Evolutionary conservation across 2,888 invertebrate genomes (phyloP).

Genomic region (Allophyes oxyacanthae): DNA sequence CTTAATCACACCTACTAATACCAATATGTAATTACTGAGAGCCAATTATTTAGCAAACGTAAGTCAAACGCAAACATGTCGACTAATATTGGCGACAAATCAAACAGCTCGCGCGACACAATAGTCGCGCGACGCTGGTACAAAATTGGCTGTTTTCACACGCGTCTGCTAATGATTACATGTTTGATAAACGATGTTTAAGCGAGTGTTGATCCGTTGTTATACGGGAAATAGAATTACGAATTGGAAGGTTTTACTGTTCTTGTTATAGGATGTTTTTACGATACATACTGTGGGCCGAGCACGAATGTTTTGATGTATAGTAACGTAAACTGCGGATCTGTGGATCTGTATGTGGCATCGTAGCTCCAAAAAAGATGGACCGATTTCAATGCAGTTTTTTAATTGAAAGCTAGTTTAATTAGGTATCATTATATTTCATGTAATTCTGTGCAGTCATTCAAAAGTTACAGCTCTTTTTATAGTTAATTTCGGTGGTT

Average conservation of each 20-base stretch:
- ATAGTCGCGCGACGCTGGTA: constrained; percentile 54
- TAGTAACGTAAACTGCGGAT: too few species aligned
- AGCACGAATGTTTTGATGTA: too few species aligned
- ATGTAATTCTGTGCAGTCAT: too few species aligned
- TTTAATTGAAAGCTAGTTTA: too few species aligned
- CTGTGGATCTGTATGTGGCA: too few species aligned
- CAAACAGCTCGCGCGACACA: constrained; percentile 43
- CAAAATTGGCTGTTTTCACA: constrained; percentile 85
- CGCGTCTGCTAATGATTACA: constrained; percentile 75
- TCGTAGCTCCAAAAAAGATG: too few species aligned
- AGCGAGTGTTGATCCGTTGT: constrained; percentile 60
- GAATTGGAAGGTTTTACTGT: background rate
- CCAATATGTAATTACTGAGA: constrained; percentile 47
- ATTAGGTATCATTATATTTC: too few species aligned
- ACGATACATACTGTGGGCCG: too few species aligned
- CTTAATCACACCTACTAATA: constrained; percentile 15
- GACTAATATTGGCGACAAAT: constrained; percentile 50
- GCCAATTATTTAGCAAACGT: constrained; percentile 50
- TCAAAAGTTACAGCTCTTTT: too few species aligned
- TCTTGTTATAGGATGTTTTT: too few species aligned
- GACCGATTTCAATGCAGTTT: too few species aligned
- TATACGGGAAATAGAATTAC: constrained; percentile 17
- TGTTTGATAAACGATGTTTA: constrained; percentile 65
- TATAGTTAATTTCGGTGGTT: too few species aligned
- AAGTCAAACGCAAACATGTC: constrained; percentile 56